Conservation (phyloP, 2,113 vertebrate species). For the Oxyruncus cristatus region DNA sequence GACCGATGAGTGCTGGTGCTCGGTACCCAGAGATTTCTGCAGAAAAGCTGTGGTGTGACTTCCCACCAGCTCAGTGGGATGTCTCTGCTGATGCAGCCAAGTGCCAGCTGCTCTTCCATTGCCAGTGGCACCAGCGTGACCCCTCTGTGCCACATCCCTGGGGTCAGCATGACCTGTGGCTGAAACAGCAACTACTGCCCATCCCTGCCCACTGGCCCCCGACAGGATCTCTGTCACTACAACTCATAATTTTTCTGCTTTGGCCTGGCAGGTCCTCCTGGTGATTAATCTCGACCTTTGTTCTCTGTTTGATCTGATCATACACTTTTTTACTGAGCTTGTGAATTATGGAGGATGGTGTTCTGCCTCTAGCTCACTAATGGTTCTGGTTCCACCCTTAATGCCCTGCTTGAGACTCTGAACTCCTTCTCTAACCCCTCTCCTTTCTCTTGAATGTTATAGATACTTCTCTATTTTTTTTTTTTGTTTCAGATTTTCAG, state of each 20-base stretch:
- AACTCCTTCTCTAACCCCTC: background rate
- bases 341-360: background rate
- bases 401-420: background rate
- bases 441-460: background rate
- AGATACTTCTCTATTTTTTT: background rate
- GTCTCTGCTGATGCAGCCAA: background rate
- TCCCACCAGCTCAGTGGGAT: background rate
- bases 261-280: background rate
- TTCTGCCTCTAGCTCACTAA: background rate
- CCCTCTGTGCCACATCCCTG: background rate
- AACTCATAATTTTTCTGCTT: background rate
- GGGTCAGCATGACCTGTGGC: background rate
- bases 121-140: background rate
- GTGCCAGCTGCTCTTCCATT: background rate
- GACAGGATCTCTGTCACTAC: background rate
- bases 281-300: background rate
- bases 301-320: background rate
- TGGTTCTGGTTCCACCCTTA: background rate
- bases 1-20: background rate
- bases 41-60: background rate
- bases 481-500: background rate
- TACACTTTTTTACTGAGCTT: background rate
- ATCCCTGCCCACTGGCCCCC: background rate
- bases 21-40: background rate
- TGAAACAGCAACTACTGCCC: background rate